A percentile compares a stretch with the other conserved stretches of the same genome.
phyloP scores from a whole-genome alignment of 2,113 vertebrate genomes.

The Cathartes aura region DNA sequence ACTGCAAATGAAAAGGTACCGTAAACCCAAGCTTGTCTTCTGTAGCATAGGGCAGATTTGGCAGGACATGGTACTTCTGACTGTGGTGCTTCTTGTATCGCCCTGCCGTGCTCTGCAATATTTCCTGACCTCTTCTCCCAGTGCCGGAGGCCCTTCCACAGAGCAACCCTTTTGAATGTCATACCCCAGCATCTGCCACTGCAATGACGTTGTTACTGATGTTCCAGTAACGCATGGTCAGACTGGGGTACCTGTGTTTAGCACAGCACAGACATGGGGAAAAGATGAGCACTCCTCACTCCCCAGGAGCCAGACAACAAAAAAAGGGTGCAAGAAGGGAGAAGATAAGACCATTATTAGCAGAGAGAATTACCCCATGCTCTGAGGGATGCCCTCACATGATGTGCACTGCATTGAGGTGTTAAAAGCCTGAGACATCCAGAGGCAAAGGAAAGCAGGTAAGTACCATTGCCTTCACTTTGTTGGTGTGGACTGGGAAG shows the following conservation, averaged over 20 bases:
- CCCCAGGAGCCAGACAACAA: no score
- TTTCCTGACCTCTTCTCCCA: background rate
- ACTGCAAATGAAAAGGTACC: background rate
- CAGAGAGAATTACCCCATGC: background rate
- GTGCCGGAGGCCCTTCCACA: background rate
- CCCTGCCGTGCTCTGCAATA: background rate
- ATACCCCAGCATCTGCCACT: background rate
- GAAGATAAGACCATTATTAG: background rate
- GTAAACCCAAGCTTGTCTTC: background rate
- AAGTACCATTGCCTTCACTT: background rate
- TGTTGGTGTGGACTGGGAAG: background rate
- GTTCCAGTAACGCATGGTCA: background rate
- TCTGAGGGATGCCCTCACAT: background rate
- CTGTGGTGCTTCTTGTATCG: background rate
- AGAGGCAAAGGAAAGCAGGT: background rate
- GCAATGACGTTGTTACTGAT: background rate
- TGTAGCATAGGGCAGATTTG: background rate
- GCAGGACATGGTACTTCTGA: background rate
- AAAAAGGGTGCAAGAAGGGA: background rate
- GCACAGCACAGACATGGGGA: background rate
- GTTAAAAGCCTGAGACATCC: background rate
- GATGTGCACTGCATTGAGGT: background rate
- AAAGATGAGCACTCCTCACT: background rate
- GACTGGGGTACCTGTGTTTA: rapidly evolving
- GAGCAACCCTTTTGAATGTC: background rate